A percentile compares a stretch with the other conserved stretches of the same genome.
phyloP scores from a whole-genome alignment of 2,113 vertebrate species.

The Merops nubicus region DNA sequence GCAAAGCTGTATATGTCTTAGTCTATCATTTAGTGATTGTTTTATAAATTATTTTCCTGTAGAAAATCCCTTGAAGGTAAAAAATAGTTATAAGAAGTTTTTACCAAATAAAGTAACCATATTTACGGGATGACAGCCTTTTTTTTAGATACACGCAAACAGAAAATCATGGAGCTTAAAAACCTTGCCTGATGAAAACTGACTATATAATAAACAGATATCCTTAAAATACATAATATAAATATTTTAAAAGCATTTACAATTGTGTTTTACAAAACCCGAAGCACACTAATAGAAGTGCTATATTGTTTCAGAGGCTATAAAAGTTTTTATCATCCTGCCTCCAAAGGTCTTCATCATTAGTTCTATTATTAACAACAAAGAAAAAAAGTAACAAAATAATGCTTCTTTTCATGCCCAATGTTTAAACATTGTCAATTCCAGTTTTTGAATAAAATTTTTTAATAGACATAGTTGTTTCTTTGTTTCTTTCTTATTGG shows the following conservation, averaged over 20 bases:
- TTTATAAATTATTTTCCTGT: neutral
- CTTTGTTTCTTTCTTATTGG: neutral
- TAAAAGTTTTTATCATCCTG: neutral
- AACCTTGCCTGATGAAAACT: neutral
- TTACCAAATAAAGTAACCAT: neutral
- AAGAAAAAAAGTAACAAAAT: neutral
- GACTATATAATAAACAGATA: neutral
- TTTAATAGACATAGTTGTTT: neutral
- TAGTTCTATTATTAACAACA: neutral
- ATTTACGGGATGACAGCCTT: neutral
- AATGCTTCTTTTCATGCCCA: neutral
- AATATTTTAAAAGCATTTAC: neutral
- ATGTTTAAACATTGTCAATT: neutral
- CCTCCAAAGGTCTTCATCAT: neutral
- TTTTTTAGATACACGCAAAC: neutral
- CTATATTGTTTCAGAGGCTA: neutral
- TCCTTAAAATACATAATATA: neutral
- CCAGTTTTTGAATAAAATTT: neutral
- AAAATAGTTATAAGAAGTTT: neutral
- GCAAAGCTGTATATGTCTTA: neutral
- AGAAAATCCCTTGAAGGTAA: neutral
- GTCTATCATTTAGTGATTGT: neutral
- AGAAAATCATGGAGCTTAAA: neutral
- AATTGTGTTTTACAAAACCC: neutral
- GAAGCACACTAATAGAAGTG: neutral